These are phyloP conservation scores for Podargus strigoides DNA, from an alignment of 2,797 vertebrate species.

Conservation along the genomic window DNA sequence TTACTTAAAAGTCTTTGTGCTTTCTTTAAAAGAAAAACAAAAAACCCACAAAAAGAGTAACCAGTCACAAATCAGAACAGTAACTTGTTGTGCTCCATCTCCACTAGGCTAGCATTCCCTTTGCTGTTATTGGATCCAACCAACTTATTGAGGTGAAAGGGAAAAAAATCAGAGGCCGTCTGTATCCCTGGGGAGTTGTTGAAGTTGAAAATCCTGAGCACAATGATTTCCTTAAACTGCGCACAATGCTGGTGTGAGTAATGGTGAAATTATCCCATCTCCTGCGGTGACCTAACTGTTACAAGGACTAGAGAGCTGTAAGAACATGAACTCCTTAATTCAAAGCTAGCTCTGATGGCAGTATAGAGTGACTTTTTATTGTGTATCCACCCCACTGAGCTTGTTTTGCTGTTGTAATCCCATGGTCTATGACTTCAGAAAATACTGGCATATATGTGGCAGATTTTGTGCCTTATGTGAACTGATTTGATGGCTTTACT, in stretches of 20 bases:
- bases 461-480: neutral
- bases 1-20: neutral
- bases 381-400: neutral
- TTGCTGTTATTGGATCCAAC: constrained; percentile 87
- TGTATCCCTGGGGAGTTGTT: constrained; percentile 87
- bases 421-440: neutral
- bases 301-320: neutral
- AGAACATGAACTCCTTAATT: neutral
- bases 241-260: constrained; percentile 88
- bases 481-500: neutral
- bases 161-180: constrained; percentile 87
- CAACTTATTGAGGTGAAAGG: constrained; percentile 93
- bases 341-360: neutral
- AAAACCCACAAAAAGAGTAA: neutral
- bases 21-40: neutral
- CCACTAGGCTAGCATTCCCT: constrained; percentile 83
- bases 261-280: neutral
- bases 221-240: constrained; percentile 90
- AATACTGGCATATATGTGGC: neutral
- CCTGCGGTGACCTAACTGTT: neutral
- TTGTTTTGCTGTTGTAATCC: neutral
- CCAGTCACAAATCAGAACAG: neutral
- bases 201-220: constrained; percentile 93
- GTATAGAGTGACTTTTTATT: neutral
- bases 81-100: constrained; percentile 3